A percentile compares a stretch with the other conserved stretches of the same genome.
Evolutionary conservation across 2,113 vertebrate species (phyloP).

Genomic region (Campylomormyrus numenius): DNA sequence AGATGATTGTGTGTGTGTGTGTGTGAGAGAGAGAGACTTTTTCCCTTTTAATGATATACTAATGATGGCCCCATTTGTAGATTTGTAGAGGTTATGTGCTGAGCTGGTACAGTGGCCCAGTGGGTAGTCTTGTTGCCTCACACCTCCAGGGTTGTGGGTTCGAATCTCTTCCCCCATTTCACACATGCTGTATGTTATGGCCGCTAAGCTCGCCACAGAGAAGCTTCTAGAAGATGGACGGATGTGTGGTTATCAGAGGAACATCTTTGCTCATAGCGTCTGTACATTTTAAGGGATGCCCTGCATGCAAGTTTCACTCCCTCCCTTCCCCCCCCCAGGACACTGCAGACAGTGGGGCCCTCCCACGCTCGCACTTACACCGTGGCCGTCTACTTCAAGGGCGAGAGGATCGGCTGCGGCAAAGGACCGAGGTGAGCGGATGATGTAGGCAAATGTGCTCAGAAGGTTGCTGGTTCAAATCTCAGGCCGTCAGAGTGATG

Average conservation of each 20-base stretch:
- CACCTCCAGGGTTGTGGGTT: neutral
- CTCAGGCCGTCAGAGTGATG: neutral
- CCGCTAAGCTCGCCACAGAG: neutral
- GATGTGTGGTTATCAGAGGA: neutral
- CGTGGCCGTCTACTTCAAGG: conserved; percentile 97
- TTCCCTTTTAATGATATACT: neutral
- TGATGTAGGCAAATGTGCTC: neutral
- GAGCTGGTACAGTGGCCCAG: neutral
- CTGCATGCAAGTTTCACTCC: neutral
- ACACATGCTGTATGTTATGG: neutral
- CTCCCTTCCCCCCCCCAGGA: conserved; percentile 58
- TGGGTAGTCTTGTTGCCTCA: neutral
- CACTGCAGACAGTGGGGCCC: conserved; percentile 91
- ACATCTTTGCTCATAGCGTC: neutral
- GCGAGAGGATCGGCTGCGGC: conserved; percentile 92
- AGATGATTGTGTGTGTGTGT: neutral
- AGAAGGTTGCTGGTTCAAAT: neutral
- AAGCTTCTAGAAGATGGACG: neutral
- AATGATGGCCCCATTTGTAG: neutral
- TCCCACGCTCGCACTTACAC: conserved; percentile 96
- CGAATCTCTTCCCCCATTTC: neutral
- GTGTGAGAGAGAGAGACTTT: conserved; percentile 1
- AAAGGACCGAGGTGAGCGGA: conserved; percentile 88
- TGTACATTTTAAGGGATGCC: neutral
- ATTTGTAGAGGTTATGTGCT: neutral